Evolutionary conservation across 2,113 vertebrate genomes (phyloP).

Genomic region (Percopsis transmontana): DNA sequence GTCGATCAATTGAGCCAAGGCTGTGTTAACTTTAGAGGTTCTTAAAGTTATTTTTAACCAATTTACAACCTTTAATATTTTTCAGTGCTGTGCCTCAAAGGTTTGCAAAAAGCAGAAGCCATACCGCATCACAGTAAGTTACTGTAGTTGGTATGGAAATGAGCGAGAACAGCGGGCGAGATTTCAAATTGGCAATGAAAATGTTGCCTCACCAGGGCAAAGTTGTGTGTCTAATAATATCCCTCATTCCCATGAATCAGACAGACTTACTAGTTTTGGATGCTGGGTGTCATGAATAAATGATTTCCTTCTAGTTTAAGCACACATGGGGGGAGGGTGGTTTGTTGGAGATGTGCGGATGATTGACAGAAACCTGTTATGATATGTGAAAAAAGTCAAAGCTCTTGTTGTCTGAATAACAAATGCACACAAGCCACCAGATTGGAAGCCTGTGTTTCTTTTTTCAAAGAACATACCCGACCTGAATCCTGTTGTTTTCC

Average conservation of each 20-base stretch:
- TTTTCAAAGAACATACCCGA: conserved; percentile 25
- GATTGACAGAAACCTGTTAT: conserved; percentile 62
- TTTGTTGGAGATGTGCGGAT: conserved; percentile 19
- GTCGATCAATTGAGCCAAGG: background rate
- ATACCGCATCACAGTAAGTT: conserved; percentile 13
- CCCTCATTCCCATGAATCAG: conserved; percentile 53
- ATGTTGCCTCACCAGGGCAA: conserved; percentile 50
- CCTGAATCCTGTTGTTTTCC: conserved; percentile 19
- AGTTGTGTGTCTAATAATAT: conserved; percentile 68
- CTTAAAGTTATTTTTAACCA: conserved; percentile 5
- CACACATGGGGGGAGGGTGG: conserved; percentile 17
- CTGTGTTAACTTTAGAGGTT: background rate
- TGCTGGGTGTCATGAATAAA: conserved; percentile 71
- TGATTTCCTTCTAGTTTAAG: conserved; percentile 63
- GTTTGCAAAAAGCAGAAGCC: conserved; percentile 39
- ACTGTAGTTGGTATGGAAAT: conserved; percentile 30
- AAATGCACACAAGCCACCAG: conserved; percentile 49
- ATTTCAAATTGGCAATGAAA: conserved; percentile 46
- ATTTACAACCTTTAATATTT: conserved; percentile 21
- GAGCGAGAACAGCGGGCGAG: conserved; percentile 20
- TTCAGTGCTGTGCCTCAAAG: conserved; percentile 48
- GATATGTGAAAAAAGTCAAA: conserved; percentile 31
- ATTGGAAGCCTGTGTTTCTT: conserved; percentile 21
- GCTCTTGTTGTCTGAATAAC: conserved; percentile 51
- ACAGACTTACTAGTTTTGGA: conserved; percentile 60